phyloP scores from a whole-genome alignment of 2,888 invertebrate genomes.

The Catocala fraxini region DNA sequence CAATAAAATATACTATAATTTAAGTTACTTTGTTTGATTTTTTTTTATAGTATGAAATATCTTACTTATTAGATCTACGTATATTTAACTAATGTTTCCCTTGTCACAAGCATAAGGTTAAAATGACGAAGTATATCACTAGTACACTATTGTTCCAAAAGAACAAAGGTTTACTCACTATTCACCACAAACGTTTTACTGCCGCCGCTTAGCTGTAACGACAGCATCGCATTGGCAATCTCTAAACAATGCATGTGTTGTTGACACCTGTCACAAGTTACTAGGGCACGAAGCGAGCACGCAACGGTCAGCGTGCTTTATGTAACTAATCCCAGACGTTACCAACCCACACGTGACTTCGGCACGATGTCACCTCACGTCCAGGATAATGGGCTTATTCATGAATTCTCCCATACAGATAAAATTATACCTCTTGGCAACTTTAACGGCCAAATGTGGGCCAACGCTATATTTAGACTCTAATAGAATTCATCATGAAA shows the following conservation, averaged over 20 bases:
- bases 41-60: no score
- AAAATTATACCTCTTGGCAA: slow-evolving; percentile 42
- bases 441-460: slow-evolving; percentile 35
- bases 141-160: neutral
- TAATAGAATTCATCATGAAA: slow-evolving; percentile 6
- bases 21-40: no score
- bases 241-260: slow-evolving; percentile 27
- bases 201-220: slow-evolving; percentile 21
- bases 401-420: slow-evolving; percentile 49
- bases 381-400: slow-evolving; percentile 55
- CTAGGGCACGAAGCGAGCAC: slow-evolving; percentile 9
- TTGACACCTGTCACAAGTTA: slow-evolving; percentile 23
- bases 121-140: no score
- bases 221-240: slow-evolving; percentile 33
- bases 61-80: no score
- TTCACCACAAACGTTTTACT: slow-evolving; percentile 32
- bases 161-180: slow-evolving; percentile 3
- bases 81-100: no score
- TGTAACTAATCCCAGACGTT: slow-evolving; percentile 32
- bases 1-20: no score
- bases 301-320: slow-evolving; percentile 28
- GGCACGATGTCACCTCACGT: slow-evolving; percentile 54
- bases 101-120: no score
- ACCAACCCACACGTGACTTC: slow-evolving; percentile 42
- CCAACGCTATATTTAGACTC: neutral